A percentile compares a stretch with the other conserved stretches of the same genome.
Conservation (phyloP, 1,140 invertebrate species). For the Ceratina japonica region DNA sequence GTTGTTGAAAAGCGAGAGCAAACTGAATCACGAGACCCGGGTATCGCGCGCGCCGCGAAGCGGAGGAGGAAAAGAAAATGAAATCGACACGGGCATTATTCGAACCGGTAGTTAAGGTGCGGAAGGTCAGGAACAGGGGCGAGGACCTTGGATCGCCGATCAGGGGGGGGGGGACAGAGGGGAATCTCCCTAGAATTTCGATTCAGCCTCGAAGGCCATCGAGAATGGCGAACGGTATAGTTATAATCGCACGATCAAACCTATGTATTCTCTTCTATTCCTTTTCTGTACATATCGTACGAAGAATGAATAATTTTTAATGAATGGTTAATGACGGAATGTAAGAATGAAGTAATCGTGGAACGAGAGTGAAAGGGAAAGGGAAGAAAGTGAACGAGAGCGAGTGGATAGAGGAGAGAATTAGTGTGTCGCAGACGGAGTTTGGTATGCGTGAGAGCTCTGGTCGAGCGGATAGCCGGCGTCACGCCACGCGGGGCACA, state of each 20-base stretch:
- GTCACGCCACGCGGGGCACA: slow-evolving; percentile 72
- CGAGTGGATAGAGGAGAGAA: slow-evolving; percentile 59
- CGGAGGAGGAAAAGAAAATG: neutral
- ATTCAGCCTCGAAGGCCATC: slow-evolving; percentile 31
- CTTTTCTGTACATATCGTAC: too few species aligned
- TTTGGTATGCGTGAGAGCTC: slow-evolving; percentile 71
- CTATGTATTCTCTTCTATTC: too few species aligned
- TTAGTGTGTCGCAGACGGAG: slow-evolving; percentile 60
- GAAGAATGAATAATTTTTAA: too few species aligned
- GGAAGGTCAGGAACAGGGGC: slow-evolving; percentile 32
- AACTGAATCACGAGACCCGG: too few species aligned
- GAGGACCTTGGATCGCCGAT: slow-evolving; percentile 41
- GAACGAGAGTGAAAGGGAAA: slow-evolving; percentile 2
- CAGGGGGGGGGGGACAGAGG: too few species aligned
- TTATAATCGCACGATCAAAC: too few species aligned
- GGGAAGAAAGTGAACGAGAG: slow-evolving; percentile 42
- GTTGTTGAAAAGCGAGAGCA: neutral
- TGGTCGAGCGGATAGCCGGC: slow-evolving; percentile 73
- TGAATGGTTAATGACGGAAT: too few species aligned
- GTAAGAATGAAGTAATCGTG: too few species aligned
- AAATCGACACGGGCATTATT: slow-evolving; percentile 29
- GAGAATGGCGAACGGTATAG: slow-evolving; percentile 20
- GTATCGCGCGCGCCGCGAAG: neutral
- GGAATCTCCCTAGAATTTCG: slow-evolving; percentile 46
- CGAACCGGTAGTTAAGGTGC: slow-evolving; percentile 44